Evolutionary conservation across 2,113 vertebrate genomes (phyloP).

Genomic region (Trachemys scripta): DNA sequence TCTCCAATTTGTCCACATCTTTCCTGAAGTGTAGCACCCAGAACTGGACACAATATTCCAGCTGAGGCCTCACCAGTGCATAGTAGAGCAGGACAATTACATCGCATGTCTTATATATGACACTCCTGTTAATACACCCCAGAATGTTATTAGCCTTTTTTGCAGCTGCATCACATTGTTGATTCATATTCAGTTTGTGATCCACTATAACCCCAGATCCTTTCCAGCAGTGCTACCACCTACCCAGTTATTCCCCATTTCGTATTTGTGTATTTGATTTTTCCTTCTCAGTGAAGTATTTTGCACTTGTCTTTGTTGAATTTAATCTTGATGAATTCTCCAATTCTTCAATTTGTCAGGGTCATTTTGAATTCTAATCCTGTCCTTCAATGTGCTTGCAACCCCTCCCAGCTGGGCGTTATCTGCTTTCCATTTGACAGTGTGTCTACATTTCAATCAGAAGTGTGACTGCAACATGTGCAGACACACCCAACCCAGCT

Average conservation of each 20-base stretch:
- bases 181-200: not conserved
- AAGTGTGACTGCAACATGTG: not conserved
- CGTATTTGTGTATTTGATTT: not conserved
- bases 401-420: not conserved
- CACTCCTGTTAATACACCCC: not conserved
- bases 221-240: not conserved
- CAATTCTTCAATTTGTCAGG: not conserved
- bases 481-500: not conserved
- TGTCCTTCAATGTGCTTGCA: not conserved
- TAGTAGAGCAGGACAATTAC: not conserved
- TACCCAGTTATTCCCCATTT: not conserved
- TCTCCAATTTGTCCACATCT: too few relatives aligned
- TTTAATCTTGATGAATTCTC: not conserved
- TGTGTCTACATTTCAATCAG: not conserved
- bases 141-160: not conserved
- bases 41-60: not conserved
- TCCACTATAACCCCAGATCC: not conserved
- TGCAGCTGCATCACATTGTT: not conserved
- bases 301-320: not conserved
- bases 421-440: not conserved
- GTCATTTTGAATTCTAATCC: not conserved
- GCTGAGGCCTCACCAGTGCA: not conserved
- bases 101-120: not conserved
- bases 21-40: not conserved
- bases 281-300: not conserved